Base-by-base conservation (phyloP, 2,888 invertebrate species). In the Agrotis segetum region DNA sequence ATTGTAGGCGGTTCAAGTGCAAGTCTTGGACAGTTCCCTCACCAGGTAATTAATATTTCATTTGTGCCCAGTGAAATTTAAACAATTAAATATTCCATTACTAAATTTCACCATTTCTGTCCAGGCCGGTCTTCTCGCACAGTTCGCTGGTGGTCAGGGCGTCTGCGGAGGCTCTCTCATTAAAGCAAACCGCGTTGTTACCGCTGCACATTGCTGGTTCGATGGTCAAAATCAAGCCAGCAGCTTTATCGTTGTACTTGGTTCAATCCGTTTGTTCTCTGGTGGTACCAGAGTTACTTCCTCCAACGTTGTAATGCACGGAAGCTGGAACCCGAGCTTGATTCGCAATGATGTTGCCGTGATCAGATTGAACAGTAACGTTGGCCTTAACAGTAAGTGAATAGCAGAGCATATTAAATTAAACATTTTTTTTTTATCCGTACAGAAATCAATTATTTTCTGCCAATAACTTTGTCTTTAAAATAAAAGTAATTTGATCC, bases 201-300 rank as follows among this genome's bases (percentile, higher is more conserved):
- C 93, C 1, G 93, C 93, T 47, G 93, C 93, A 40, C 93, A 93
- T 75, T 93, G 93, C 81, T 93, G 93, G 93, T 88, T 64, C 21
- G 93, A 93, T 61, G 93, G 93, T 9, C 4, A 29, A 2, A 82
- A 89, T 77, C 91, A 89, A 67, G 92, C 81, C 2, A 89, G 87
- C 87, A 82, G 84, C 46, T 55, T 91, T 7, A 89, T 86, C 3
- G 91, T 92, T 1, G 89, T 92, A 1, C 88, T 93, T 4, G 93
- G 92, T 19, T 89, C 92, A 5, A 64, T 70, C 9, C 21, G 78
- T 0, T 72, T 93, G 21, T 93, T 90, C 86, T 71, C 67, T 24
- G 93, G 91, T 3, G 93, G 93, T 11, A 85, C 75, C 14, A 88
- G 93, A 59, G n/a, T 89, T 1, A 60, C 82, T 2, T 86, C 88